Conservation (phyloP, 2,888 invertebrate genomes). For the Trypoxylon attenuatum region DNA sequence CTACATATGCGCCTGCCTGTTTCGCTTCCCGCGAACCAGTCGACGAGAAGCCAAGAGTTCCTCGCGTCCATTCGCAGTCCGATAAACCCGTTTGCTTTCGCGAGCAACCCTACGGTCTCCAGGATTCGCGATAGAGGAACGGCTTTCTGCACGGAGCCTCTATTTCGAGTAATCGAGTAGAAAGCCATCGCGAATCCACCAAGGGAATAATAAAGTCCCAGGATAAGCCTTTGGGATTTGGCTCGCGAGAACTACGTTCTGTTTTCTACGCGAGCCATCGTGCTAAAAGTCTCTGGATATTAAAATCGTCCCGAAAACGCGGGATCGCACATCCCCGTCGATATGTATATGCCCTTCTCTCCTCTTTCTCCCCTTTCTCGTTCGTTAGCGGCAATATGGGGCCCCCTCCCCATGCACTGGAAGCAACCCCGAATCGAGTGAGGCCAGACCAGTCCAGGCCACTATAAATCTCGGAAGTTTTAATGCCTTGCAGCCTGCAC, state of each 20-base stretch:
- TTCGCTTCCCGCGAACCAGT: not conserved
- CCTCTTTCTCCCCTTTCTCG: slow-evolving; percentile 33
- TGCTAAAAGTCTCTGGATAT: slow-evolving; percentile 10
- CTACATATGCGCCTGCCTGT: not conserved
- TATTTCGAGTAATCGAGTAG: not conserved
- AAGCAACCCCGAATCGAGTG: slow-evolving; percentile 56
- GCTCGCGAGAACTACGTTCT: not conserved
- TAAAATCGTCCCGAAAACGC: slow-evolving; percentile 37
- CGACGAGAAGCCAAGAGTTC: not conserved
- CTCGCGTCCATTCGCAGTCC: not conserved
- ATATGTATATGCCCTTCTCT: slow-evolving; percentile 30
- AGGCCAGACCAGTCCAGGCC: slow-evolving; percentile 57
- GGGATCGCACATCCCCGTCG: no score
- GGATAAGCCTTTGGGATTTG: not conserved
- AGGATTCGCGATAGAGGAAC: not conserved
- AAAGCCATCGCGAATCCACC: not conserved
- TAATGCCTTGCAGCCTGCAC: slow-evolving; percentile 70
- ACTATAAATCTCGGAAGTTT: slow-evolving; percentile 73
- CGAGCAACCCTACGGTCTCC: no score
- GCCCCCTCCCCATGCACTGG: slow-evolving; percentile 46
- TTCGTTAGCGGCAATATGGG: slow-evolving; percentile 58
- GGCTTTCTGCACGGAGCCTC: not conserved
- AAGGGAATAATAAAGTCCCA: not conserved
- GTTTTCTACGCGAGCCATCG: not conserved
- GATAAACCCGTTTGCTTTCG: no score